Percentiles rank a stretch among this genome's conserved stretches.
phyloP scores from a whole-genome alignment of 2,113 vertebrate genomes.

The Colaptes auratus region DNA sequence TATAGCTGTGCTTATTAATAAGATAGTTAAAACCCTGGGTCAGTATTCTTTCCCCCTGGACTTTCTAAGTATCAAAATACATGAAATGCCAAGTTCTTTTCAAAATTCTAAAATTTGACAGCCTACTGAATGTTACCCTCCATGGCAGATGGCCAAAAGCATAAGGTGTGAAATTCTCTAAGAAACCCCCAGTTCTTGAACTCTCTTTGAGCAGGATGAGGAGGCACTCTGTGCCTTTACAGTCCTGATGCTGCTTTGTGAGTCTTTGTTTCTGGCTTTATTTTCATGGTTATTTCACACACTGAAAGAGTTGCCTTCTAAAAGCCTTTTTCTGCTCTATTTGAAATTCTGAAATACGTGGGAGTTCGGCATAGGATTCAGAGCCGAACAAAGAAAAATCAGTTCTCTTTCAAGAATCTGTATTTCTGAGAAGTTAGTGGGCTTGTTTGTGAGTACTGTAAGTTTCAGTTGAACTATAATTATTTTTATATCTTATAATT shows the following conservation, averaged over 20 bases:
- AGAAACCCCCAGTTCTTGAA: not conserved
- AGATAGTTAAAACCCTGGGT: not conserved
- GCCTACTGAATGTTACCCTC: not conserved
- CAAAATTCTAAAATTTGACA: not conserved
- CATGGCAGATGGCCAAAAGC: not conserved
- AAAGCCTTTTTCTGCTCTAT: not conserved
- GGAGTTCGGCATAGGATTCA: constrained; percentile 38
- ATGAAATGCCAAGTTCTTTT: not conserved
- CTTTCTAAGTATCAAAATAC: not conserved
- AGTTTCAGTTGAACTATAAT: constrained; percentile 8
- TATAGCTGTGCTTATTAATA: not conserved
- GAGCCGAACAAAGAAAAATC: not conserved
- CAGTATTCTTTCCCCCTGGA: not conserved
- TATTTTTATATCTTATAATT: constrained; percentile 8
- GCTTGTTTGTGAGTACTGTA: not conserved
- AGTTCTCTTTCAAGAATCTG: constrained; percentile 7
- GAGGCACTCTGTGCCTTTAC: not conserved
- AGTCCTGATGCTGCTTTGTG: not conserved
- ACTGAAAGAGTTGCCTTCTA: not conserved
- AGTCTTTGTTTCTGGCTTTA: not conserved
- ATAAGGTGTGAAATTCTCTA: not conserved
- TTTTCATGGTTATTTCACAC: not conserved
- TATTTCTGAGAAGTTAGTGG: not conserved
- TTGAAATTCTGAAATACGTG: constrained; percentile 16
- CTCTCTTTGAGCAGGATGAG: not conserved